These are phyloP conservation scores for Poecilobothrus nobilitatus DNA, from an alignment of 2,888 invertebrate species.

Conservation along the genomic window DNA sequence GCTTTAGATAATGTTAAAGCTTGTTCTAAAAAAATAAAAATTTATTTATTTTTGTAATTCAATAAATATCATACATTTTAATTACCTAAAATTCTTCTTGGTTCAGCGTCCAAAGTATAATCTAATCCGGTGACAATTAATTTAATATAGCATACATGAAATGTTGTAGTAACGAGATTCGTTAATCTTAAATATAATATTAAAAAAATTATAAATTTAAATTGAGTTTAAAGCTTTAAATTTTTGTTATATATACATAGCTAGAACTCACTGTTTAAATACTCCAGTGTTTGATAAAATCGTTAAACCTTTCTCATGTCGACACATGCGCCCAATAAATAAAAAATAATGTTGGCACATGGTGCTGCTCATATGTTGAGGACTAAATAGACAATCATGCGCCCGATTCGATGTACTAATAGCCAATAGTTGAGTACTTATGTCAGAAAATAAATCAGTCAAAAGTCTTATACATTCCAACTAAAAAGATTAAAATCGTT, in stretches of 20 bases:
- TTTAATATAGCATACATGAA: conserved; percentile 89
- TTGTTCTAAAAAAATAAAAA: conserved; percentile 37
- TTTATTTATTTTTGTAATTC: not conserved
- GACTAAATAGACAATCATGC: conserved; percentile 81
- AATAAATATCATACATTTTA: not conserved
- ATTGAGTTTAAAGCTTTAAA: not conserved
- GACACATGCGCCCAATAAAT: conserved; percentile 79
- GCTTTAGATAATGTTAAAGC: conserved; percentile 43
- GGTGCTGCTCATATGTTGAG: conserved; percentile 77
- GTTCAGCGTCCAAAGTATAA: conserved; percentile 67
- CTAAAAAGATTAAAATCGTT: conserved; percentile 35
- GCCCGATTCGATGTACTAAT: conserved; percentile 66
- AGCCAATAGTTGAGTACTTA: conserved; percentile 63
- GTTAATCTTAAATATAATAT: conserved; percentile 53
- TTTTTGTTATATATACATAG: conserved; percentile 2
- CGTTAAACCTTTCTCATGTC: conserved; percentile 57
- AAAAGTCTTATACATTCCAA: conserved; percentile 62
- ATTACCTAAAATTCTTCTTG: conserved; percentile 53
- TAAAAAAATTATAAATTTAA: not conserved
- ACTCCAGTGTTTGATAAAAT: conserved; percentile 66
- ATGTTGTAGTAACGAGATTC: conserved; percentile 70
- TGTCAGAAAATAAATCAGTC: conserved; percentile 71
- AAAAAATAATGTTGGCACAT: conserved; percentile 93
- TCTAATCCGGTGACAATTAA: conserved; percentile 86
- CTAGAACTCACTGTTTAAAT: conserved; percentile 57